phyloP scores from a whole-genome alignment of 2,113 vertebrate genomes.

The Ursus arctos region DNA sequence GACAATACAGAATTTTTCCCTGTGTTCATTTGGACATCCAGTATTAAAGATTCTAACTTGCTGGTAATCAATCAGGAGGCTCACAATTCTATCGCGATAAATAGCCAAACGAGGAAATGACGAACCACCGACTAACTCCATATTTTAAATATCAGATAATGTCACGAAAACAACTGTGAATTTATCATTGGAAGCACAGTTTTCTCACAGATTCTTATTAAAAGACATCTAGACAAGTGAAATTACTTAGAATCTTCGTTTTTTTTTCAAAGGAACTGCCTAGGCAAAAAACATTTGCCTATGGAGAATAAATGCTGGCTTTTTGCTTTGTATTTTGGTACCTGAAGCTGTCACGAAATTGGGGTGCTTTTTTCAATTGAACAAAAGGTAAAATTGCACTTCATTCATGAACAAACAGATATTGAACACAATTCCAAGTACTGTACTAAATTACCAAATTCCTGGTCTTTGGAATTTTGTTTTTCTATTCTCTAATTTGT shows the following conservation, averaged over 20 bases:
- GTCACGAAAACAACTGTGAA: slow-evolving; percentile 17
- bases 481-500: not conserved
- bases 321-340: slow-evolving; percentile 56
- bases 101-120: slow-evolving; percentile 17
- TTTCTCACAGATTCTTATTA: slow-evolving; percentile 16
- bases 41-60: slow-evolving; percentile 38
- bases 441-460: not conserved
- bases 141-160: slow-evolving; percentile 49
- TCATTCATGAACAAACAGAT: slow-evolving; percentile 31
- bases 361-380: not conserved
- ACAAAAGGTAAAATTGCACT: slow-evolving; percentile 17
- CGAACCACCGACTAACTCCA: not conserved
- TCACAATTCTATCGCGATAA: not conserved
- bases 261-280: not conserved
- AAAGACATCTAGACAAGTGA: slow-evolving; percentile 42
- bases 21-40: not conserved
- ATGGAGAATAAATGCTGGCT: not conserved
- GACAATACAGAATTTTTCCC: slow-evolving; percentile 40
- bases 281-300: slow-evolving; percentile 7
- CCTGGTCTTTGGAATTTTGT: not conserved
- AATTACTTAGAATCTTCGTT: slow-evolving; percentile 48
- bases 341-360: slow-evolving; percentile 17
- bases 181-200: not conserved
- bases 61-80: slow-evolving; percentile 3
- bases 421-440: slow-evolving; percentile 19